phyloP scores from a whole-genome alignment of 2,113 vertebrate genomes.

The Aegotheles bennettii region DNA sequence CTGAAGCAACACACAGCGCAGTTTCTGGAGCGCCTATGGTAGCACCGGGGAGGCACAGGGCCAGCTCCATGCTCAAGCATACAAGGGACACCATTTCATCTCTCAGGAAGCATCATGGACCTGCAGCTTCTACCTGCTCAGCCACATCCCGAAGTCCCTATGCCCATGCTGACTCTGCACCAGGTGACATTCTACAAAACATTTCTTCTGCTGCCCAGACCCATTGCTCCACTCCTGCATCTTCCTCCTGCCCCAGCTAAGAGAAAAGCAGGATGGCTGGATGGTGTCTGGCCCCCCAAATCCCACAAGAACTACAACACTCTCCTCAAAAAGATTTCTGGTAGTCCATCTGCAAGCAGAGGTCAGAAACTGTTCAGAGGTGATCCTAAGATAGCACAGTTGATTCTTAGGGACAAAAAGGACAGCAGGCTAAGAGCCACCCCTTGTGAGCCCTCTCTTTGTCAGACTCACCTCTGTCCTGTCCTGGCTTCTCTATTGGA shows the following conservation, averaged over 20 bases:
- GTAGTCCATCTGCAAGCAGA: neutral
- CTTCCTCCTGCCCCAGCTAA: neutral
- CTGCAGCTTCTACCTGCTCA: neutral
- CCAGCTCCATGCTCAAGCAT: neutral
- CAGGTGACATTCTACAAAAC: neutral
- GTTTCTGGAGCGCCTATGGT: neutral
- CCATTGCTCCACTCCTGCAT: neutral
- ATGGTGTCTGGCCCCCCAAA: neutral
- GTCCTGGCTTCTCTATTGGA: neutral
- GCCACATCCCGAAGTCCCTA: neutral
- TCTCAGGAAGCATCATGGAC: rapidly evolving
- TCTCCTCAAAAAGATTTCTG: neutral
- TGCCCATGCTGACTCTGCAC: neutral
- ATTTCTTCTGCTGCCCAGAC: neutral
- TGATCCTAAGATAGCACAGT: neutral
- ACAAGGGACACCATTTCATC: neutral
- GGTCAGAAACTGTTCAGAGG: neutral
- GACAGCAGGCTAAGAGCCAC: neutral
- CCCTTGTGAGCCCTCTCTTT: neutral
- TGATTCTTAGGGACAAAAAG: neutral
- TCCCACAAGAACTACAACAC: neutral
- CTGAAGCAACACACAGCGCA: rapidly evolving
- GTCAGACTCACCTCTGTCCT: neutral
- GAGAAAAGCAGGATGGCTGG: neutral
- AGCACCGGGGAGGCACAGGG: neutral